Base-by-base conservation (phyloP, 2,888 invertebrate genomes). In the Campoplex nolae region DNA sequence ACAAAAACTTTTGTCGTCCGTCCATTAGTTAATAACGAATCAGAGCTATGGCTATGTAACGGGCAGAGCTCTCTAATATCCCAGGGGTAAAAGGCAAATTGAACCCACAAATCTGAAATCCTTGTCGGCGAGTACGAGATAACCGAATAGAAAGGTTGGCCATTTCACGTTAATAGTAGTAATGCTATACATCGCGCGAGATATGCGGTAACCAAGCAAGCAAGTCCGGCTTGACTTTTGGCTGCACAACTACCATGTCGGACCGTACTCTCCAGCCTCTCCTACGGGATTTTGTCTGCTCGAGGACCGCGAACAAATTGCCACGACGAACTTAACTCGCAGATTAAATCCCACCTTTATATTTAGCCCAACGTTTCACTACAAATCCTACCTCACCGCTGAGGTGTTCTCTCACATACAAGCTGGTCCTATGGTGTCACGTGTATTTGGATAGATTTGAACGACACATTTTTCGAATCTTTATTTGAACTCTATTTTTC, bases 221-320 rank as follows among this genome's bases (percentile, higher is more conserved):
- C 78, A 82, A 84, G 84, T 82, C 77, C 78, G 67, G 77, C 74
- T 70, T 78, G 84, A 78, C 56, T 84, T 82, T 87, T 84, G 84
- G 68, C 78, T 79, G 75, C 79, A 79, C 51, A 65, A 80, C 62
- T 71, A 71, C 70, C 23, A 70, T 58, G 70, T 70, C 23, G 62
- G 58, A 58, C 62, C 38, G 51, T 70, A 80, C 71, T 58, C 45
- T 80, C 51, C 38, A 23, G 28, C n/a, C 62, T 35, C 71, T 42
- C 75, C 70, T 56, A 45, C 45, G 81, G 78, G 84, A 84, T 82
- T 87, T 87, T 75, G 77, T 62, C 78, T 87, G 74, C 84, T 79
- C 75, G 78, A 75, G 81, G 45, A 84, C 84, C 81, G 56, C 75
- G 87, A 87, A 87, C 84, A 87, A 87, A 87, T 87, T 82, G 82